Evolutionary conservation across 2,113 vertebrate species (phyloP), one percentile per base, ranked within the genome.

Genomic region (Trichechus manatus): DNA sequence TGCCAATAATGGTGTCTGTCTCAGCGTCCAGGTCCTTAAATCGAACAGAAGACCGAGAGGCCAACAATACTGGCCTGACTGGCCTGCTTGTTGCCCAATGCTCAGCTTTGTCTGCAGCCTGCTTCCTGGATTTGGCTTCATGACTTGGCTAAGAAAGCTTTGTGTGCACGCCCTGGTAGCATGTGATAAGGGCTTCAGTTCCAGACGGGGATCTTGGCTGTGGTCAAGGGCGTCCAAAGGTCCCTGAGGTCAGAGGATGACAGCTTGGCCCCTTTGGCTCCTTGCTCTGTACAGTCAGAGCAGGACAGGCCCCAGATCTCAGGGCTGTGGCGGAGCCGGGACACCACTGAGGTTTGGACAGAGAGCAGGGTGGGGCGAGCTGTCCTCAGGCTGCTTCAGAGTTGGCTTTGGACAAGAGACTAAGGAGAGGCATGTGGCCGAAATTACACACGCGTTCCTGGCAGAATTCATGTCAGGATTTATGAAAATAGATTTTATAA

Each of bases 341-440:
- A 88, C 89, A 81, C 96, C 82, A 61, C 56, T 68, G 25, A 59
- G 95, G 89, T 68, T 88, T 96, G 94, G 68, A 94, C 8, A 53
- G 56, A 91, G 42, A 83, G 20, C 42, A 53, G 75, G 91, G 89
- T 36, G 27, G 79, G 84, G 75, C 9, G 0, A 31, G 63, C 74
- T 88, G 66, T 79, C 90, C 72, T 68, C n/a, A 56, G 36, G 31
- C 66, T 83, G 33, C 63, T 95, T 68, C 2, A 0, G 50, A 80
- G 31, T 66, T 96, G 95, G 66, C 94, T 89, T 91, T 5, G 33
- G 68, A 91, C 68, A 77, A 89, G 63, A 96, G 88, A 80, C 31
- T 29, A 61, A 79, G 42, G 86, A 89, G 56, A 64, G 90, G 85
- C 92, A 39, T 77, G 85, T 91, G 95, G 86, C 83, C 44, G 1